Evolutionary conservation across 2,888 invertebrate species (phyloP).

Genomic region (Spisula subtruncata): DNA sequence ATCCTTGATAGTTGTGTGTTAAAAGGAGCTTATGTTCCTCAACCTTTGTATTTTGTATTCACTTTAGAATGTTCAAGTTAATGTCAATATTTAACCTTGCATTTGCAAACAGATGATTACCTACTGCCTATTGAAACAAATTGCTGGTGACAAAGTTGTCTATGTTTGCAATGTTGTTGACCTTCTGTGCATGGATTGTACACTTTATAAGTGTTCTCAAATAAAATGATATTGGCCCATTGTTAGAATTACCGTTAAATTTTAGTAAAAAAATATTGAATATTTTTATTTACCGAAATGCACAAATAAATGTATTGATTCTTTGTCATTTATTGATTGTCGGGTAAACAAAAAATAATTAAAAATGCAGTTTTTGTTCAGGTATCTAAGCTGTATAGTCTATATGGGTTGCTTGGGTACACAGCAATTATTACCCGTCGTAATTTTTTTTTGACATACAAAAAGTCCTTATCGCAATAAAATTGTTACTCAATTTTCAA

Average conservation of each 20-base stretch:
- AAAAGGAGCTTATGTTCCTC: not conserved
- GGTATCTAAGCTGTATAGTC: not conserved
- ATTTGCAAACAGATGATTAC: not conserved
- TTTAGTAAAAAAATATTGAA: not conserved
- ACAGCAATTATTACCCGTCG: not conserved
- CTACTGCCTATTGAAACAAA: constrained; percentile 14
- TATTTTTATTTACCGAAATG: not conserved
- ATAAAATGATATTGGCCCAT: constrained; percentile 22
- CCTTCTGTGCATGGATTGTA: constrained; percentile 2
- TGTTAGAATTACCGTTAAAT: not conserved
- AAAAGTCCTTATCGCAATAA: too few species aligned
- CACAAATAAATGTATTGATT: not conserved
- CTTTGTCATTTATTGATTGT: constrained; percentile 12
- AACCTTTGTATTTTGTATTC: not conserved
- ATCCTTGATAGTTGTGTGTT: not conserved
- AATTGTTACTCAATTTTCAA: too few species aligned
- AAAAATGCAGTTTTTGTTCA: not conserved
- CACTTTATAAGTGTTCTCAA: constrained; percentile 1
- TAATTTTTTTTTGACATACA: too few species aligned
- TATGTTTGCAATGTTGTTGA: not conserved
- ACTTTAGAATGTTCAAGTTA: constrained; percentile 7
- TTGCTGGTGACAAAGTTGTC: too few species aligned
- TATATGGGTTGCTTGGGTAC: not conserved
- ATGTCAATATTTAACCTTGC: constrained; percentile 22
- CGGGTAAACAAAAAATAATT: not conserved